These are phyloP conservation scores for Manacus vitellinus DNA, from an alignment of 2,113 vertebrate genomes.

Conservation along the genomic window DNA sequence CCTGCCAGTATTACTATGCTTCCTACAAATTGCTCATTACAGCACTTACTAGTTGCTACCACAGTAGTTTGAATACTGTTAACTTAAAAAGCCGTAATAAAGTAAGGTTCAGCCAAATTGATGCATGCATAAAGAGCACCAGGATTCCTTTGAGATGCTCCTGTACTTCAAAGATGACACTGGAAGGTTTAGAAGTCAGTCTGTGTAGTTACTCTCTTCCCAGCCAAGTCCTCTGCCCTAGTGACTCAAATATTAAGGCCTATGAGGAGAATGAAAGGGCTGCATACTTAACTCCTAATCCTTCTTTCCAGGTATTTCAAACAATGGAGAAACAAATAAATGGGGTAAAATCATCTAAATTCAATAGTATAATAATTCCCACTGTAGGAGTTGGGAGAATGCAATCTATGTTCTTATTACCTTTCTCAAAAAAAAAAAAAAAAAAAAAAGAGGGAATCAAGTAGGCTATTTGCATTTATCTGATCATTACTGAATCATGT, in stretches of 20 bases:
- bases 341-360: not conserved
- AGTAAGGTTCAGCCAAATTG: constrained; percentile 34
- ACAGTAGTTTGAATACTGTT: not conserved
- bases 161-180: not conserved
- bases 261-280: not conserved
- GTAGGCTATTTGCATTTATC: not conserved
- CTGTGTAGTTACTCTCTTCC: not conserved
- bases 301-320: not conserved
- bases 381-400: not conserved
- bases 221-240: not conserved
- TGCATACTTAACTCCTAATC: not conserved
- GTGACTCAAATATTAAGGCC: not conserved
- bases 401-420: not conserved
- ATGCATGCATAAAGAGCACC: not conserved
- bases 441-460: not conserved
- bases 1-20: not conserved
- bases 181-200: not conserved
- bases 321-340: not conserved
- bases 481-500: not conserved
- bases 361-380: not conserved
- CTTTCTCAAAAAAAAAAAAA: not conserved
- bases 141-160: not conserved
- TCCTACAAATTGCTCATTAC: constrained; percentile 56
- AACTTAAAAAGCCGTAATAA: constrained; percentile 42
- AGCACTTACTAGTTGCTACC: constrained; percentile 51